phyloP scores from a whole-genome alignment of 2,888 invertebrate species.

The Lissocephala sabroskyi region DNA sequence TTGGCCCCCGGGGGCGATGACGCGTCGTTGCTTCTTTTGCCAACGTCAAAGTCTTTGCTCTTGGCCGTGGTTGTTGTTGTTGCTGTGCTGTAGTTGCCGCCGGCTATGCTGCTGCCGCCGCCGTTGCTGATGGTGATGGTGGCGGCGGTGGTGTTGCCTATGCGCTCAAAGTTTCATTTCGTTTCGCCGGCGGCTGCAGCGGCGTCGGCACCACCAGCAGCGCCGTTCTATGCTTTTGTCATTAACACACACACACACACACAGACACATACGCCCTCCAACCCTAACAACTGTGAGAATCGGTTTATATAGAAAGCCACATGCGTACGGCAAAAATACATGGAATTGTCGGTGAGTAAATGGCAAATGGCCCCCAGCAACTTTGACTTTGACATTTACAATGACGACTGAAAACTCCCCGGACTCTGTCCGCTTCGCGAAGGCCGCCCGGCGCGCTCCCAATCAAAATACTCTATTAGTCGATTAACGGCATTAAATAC shows the following conservation, averaged over 20 bases:
- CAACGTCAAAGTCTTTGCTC: conserved; percentile 54
- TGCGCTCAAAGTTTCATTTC: conserved; percentile 65
- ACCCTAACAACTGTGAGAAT: conserved; percentile 5
- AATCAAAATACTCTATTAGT: too few relatives aligned
- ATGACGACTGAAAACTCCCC: too few relatives aligned
- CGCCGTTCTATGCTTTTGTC: conserved; percentile 64
- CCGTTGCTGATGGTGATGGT: conserved; percentile 17
- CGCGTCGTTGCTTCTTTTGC: conserved; percentile 42
- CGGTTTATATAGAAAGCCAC: conserved; percentile 15
- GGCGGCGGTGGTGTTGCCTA: conserved; percentile 35
- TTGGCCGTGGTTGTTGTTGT: conserved; percentile 12
- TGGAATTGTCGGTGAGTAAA: not conserved
- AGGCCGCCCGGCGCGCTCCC: too few relatives aligned
- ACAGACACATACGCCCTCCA: conserved; percentile 18
- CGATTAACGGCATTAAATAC: too few relatives aligned
- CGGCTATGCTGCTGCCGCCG: conserved; percentile 6
- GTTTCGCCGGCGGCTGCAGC: conserved; percentile 40
- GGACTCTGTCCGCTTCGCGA: too few relatives aligned
- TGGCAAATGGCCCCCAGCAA: conserved; percentile 16
- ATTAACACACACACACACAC: conserved; percentile 56
- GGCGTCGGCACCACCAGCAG: not conserved
- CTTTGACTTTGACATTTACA: conserved; percentile 47
- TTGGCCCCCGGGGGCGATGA: conserved; percentile 35
- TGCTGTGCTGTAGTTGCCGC: conserved; percentile 4
- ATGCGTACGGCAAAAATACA: conserved; percentile 26